Percentiles rank a stretch among this genome's conserved stretches.
Evolutionary conservation across 2,797 vertebrate genomes (phyloP).

Genomic region (Oryzias dopingdopingensis): DNA sequence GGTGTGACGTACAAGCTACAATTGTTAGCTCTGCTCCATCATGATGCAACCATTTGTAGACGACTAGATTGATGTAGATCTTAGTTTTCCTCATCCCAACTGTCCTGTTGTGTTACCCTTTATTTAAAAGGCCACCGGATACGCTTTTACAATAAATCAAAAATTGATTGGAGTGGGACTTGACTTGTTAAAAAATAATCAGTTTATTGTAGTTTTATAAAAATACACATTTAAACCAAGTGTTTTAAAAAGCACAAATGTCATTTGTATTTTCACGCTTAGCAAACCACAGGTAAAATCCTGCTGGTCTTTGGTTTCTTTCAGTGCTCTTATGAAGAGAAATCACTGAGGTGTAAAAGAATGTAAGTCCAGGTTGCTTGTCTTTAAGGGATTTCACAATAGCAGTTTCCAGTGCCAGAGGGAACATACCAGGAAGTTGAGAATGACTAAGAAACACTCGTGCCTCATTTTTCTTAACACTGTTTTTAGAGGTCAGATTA

Average conservation of each 20-base stretch:
- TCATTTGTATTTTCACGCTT: slow-evolving; percentile 6
- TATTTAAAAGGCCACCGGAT: too few relatives aligned
- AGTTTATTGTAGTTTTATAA: neutral
- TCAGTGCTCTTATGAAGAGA: slow-evolving; percentile 30
- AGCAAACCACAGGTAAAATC: slow-evolving; percentile 15
- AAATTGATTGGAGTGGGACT: too few relatives aligned
- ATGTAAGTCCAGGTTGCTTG: slow-evolving; percentile 36
- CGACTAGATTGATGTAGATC: too few relatives aligned
- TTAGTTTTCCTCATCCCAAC: too few relatives aligned
- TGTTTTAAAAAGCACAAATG: slow-evolving; percentile 6
- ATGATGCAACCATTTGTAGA: too few relatives aligned
- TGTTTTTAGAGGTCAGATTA: slow-evolving; percentile 22
- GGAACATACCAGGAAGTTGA: slow-evolving; percentile 42
- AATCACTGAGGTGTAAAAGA: slow-evolving; percentile 39
- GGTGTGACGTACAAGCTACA: too few relatives aligned
- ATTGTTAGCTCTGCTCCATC: too few relatives aligned
- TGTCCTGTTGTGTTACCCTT: too few relatives aligned
- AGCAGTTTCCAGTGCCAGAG: slow-evolving; percentile 42
- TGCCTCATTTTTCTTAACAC: slow-evolving; percentile 22
- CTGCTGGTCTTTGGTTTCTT: slow-evolving; percentile 10
- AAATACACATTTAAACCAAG: slow-evolving; percentile 2
- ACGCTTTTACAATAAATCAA: too few relatives aligned
- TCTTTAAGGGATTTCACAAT: slow-evolving; percentile 48
- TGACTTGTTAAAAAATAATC: too few relatives aligned
- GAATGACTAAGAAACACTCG: slow-evolving; percentile 26